A percentile compares a stretch with the other conserved stretches of the same genome.
These are phyloP conservation scores for Sipha maydis DNA, from an alignment of 2,888 invertebrate genomes.

Conservation along the genomic window DNA sequence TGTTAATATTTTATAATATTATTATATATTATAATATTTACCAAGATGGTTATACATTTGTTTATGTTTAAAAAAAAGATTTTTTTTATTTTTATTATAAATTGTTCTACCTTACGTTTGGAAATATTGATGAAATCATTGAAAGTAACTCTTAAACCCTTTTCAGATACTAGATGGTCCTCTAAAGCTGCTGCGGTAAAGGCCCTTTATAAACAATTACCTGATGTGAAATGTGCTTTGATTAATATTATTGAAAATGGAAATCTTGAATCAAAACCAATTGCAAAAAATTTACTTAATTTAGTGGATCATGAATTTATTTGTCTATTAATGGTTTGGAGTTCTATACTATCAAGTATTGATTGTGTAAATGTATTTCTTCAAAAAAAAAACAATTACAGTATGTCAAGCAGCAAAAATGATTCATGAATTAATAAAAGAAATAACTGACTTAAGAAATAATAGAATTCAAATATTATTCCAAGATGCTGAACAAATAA, in stretches of 20 bases:
- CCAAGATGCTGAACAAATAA: slow-evolving; percentile 12
- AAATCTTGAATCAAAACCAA: slow-evolving; percentile 11
- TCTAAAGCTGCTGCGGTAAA: background rate
- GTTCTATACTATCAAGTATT: slow-evolving; percentile 12
- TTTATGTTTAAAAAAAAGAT: too few relatives aligned
- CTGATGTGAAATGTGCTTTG: slow-evolving; percentile 22
- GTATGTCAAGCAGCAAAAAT: slow-evolving; percentile 9
- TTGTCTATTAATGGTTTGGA: background rate
- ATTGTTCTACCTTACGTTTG: background rate
- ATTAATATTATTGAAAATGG: slow-evolving; percentile 31
- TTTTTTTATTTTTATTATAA: too few relatives aligned
- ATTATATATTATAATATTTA: too few relatives aligned
- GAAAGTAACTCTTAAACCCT: background rate
- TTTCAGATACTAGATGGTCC: slow-evolving; percentile 10
- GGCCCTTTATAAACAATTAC: background rate
- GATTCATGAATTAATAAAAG: slow-evolving; percentile 5
- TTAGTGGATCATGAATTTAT: slow-evolving; percentile 16
- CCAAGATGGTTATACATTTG: too few relatives aligned
- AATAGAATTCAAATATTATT: slow-evolving; percentile 27
- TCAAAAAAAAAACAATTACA: slow-evolving; percentile 1
- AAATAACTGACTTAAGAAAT: slow-evolving; percentile 28
- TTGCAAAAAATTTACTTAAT: slow-evolving; percentile 10
- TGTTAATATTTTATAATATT: too few relatives aligned
- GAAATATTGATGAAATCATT: slow-evolving; percentile 22
- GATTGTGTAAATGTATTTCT: slow-evolving; percentile 17